These are phyloP conservation scores for Perca flavescens DNA, from an alignment of 2,113 vertebrate genomes.

Conservation along the genomic window DNA sequence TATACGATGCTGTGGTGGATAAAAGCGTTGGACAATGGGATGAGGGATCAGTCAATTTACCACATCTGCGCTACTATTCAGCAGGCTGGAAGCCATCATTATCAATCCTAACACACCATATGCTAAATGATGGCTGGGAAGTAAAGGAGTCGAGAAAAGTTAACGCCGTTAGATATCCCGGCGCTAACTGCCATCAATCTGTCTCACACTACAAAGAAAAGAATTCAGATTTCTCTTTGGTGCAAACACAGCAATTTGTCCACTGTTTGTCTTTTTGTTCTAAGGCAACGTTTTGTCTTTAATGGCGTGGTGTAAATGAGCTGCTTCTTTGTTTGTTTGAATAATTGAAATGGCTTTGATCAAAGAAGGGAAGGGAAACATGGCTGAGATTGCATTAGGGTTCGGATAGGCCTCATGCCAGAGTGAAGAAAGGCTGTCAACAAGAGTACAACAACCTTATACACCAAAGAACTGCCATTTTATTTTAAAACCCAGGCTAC, in stretches of 20 bases:
- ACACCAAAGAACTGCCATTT: background rate
- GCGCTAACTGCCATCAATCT: constrained; percentile 69
- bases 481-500: background rate
- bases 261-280: constrained; percentile 65
- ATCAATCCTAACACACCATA: constrained; percentile 59
- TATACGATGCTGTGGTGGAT: constrained; percentile 63
- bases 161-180: constrained; percentile 42
- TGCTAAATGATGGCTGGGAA: constrained; percentile 59
- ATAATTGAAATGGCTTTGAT: constrained; percentile 66
- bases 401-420: background rate
- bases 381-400: background rate
- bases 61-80: constrained; percentile 58
- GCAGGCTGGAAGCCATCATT: constrained; percentile 63
- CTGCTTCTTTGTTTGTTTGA: constrained; percentile 56
- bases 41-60: constrained; percentile 70
- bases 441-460: background rate
- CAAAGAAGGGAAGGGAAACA: constrained; percentile 35
- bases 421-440: background rate
- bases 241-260: constrained; percentile 68
- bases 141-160: constrained; percentile 51
- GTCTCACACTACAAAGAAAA: constrained; percentile 67
- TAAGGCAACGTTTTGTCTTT: constrained; percentile 53
- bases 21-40: constrained; percentile 73
- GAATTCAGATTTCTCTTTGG: constrained; percentile 67
- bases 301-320: constrained; percentile 65